A percentile compares a stretch with the other conserved stretches of the same genome.
Evolutionary conservation across 2,113 vertebrate species (phyloP).

Genomic region (Marmota monax): DNA sequence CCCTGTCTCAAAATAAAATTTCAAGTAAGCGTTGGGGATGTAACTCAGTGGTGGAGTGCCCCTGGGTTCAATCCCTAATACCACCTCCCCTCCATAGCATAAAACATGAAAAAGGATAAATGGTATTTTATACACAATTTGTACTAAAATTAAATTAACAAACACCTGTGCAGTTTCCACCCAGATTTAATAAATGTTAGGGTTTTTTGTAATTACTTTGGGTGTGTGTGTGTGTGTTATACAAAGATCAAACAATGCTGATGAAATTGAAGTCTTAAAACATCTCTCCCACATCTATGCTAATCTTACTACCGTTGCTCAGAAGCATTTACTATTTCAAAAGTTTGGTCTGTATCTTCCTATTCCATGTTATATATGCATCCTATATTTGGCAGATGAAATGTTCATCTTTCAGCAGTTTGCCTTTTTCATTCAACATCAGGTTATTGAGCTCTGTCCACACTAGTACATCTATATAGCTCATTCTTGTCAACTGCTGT

Average conservation of each 20-base stretch:
- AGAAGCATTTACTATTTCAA: neutral
- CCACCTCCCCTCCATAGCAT: too few species aligned
- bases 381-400: neutral
- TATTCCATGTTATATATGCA: neutral
- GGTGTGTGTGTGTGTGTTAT: neutral
- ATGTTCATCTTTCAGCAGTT: slow-evolving; percentile 27
- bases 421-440: neutral
- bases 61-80: too few species aligned
- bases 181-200: slow-evolving; percentile 14
- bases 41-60: too few species aligned
- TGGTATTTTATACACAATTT: neutral
- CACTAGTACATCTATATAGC: neutral
- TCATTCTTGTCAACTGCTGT: slow-evolving; percentile 5
- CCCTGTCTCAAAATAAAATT: too few species aligned
- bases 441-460: slow-evolving; percentile 17
- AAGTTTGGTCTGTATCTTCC: neutral
- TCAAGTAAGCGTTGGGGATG: too few species aligned
- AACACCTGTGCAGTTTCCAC: neutral
- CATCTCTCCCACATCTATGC: neutral
- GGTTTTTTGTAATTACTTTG: neutral
- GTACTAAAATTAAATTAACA: slow-evolving; percentile 34
- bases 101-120: too few species aligned
- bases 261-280: slow-evolving; percentile 40
- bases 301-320: neutral
- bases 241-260: slow-evolving; percentile 46